Base-by-base conservation (phyloP, 2,888 invertebrate genomes). In the Muschampia plurimacula region DNA sequence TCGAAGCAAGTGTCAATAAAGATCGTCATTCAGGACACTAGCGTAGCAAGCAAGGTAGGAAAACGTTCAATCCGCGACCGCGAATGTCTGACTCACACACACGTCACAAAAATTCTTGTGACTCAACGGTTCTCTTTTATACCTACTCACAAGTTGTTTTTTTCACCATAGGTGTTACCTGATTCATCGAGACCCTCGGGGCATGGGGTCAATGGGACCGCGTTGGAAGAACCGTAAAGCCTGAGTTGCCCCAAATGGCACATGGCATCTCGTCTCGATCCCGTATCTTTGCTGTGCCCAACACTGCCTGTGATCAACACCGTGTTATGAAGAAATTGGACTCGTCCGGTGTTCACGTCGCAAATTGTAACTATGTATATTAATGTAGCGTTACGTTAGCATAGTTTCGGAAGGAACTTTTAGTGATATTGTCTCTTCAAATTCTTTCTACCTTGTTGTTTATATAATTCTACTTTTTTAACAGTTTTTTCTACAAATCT, bases 291-390 rank as follows among this genome's bases (percentile, higher is more conserved):
- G 57, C 36, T 39, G n/a, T 57, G 64, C 64, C 77, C 77, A 87
- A 80, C 86, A 89, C 89, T 89, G 91, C 90, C 90, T 89, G 91
- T 90, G 90, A 92, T 90, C 87, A 84, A 87, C 90, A 80, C 85
- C 80, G 81, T 81, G 78, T 81, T 84, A 90, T 90, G 87, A 88
- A 88, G 85, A 89, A 89, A 92, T 91, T 90, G 84, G 85, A 83
- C 81, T 87, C 89, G 85, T 93, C 92, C 92, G 91, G 91, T 89
- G 88, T 86, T 84, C 81, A 81, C 81, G 86, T 88, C 89, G 86
- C 89, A 87, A 87, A 84, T 76, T 84, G 82, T 89, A 84, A 83
- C 80, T 83, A 83, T 81, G 80, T 78, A 75, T 77, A 73, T 70
- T 75, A 57, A 63, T 72, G 22, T 67, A 67, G 72, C 72, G 67